Conservation (phyloP, 2,797 vertebrate genomes). For the Phoebastria nigripes region DNA sequence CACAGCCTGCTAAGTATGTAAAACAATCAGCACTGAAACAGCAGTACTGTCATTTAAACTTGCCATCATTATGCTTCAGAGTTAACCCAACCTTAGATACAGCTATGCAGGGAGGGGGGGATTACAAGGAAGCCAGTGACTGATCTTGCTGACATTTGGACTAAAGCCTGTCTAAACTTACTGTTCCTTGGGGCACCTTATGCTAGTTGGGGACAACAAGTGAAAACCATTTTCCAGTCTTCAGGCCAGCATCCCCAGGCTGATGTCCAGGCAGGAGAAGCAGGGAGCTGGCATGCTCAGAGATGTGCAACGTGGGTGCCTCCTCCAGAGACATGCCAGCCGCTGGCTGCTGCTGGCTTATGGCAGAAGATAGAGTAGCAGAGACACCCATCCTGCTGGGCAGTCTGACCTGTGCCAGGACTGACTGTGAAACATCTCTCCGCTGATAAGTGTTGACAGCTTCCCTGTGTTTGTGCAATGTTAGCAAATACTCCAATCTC, state of each 20-base stretch:
- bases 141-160: background rate
- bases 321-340: background rate
- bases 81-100: background rate
- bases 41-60: background rate
- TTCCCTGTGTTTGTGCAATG: background rate
- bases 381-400: background rate
- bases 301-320: background rate
- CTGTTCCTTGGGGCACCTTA: background rate
- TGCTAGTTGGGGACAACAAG: background rate
- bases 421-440: background rate
- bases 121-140: background rate
- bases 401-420: background rate
- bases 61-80: background rate
- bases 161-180: background rate
- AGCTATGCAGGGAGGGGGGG: accelerated
- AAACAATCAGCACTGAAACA: background rate
- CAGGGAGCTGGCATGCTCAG: background rate
- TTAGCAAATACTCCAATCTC: background rate
- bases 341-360: background rate
- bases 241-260: accelerated
- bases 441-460: background rate
- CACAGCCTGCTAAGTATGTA: background rate
- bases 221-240: background rate
- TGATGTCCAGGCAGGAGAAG: background rate
- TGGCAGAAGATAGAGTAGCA: background rate